These are phyloP conservation scores for Thalassaphorura encarpata DNA, from an alignment of 1,140 invertebrate genomes.

Conservation along the genomic window DNA sequence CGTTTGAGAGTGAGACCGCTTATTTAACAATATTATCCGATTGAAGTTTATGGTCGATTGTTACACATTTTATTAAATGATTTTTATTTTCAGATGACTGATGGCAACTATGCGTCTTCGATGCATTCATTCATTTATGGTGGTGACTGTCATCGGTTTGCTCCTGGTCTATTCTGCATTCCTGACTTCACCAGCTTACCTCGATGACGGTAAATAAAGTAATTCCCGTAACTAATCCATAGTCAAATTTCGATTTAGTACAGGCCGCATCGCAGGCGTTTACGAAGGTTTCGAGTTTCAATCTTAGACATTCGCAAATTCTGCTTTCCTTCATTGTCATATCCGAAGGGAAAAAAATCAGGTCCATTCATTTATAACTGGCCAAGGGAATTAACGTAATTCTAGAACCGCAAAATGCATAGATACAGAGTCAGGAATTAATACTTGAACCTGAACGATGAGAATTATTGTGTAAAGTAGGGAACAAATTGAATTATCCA, in stretches of 20 bases:
- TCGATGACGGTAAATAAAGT: conserved; percentile 18
- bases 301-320: neutral
- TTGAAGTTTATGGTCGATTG: too few relatives aligned
- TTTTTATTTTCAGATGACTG: conserved; percentile 28
- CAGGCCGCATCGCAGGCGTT: neutral
- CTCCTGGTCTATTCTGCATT: conserved; percentile 32
- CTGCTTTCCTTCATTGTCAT: too few relatives aligned
- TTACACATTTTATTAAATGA: too few relatives aligned
- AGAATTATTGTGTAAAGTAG: too few relatives aligned
- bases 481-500: too few relatives aligned
- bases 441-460: too few relatives aligned
- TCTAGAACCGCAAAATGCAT: too few relatives aligned
- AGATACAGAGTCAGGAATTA: too few relatives aligned
- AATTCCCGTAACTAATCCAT: neutral
- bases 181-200: conserved; percentile 26
- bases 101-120: conserved; percentile 31
- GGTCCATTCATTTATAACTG: neutral
- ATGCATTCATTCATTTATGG: conserved; percentile 32
- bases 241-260: neutral
- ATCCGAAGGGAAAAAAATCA: neutral
- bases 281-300: neutral
- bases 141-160: conserved; percentile 30
- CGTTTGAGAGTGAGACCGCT: too few relatives aligned
- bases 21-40: too few relatives aligned
- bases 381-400: neutral